Conservation (phyloP, 2,113 vertebrate genomes). For the Cochlearius cochlearius region DNA sequence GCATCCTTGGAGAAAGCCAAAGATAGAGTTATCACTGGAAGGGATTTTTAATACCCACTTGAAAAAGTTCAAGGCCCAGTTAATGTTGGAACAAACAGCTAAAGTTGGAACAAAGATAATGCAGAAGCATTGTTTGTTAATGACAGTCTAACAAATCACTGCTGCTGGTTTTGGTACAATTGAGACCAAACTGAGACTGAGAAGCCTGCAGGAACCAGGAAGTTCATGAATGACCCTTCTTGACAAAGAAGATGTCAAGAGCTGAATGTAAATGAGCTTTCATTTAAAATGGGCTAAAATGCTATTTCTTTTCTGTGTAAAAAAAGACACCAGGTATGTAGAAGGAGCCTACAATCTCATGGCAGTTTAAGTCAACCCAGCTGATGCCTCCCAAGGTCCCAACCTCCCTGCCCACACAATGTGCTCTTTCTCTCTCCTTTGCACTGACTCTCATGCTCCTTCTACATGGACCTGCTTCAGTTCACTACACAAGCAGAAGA, state of each 20-base stretch:
- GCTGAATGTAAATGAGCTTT: not conserved
- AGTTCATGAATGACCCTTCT: not conserved
- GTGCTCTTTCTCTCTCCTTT: not conserved
- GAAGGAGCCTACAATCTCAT: not conserved
- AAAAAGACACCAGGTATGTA: not conserved
- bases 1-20: not conserved
- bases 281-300: not conserved
- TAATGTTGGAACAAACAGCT: no score
- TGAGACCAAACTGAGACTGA: no score
- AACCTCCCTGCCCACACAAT: not conserved
- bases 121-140: not conserved
- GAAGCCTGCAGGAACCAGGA: not conserved
- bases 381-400: not conserved
- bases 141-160: not conserved
- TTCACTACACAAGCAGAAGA: not conserved
- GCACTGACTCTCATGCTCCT: not conserved
- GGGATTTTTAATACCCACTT: not conserved
- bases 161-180: not conserved
- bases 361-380: not conserved
- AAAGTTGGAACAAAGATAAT: not conserved
- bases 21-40: not conserved
- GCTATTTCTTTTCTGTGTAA: not conserved
- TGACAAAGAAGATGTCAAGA: not conserved
- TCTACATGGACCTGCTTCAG: not conserved
- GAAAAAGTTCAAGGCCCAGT: not conserved